Percentiles rank a stretch among this genome's conserved stretches.
Conservation (phyloP, 2,888 invertebrate genomes). For the Phengaris arion region DNA sequence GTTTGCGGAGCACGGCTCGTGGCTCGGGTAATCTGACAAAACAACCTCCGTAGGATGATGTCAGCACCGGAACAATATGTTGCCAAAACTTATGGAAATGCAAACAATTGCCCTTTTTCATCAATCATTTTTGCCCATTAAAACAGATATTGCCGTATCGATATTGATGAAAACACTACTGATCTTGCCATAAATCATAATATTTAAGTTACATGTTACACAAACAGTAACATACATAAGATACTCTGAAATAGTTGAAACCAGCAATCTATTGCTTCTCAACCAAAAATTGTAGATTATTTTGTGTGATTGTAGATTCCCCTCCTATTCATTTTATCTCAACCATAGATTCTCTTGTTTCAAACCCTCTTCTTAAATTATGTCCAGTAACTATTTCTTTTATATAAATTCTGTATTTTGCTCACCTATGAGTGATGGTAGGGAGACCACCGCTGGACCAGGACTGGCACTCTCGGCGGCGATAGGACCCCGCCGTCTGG, state of each 20-base stretch:
- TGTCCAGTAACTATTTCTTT: neutral
- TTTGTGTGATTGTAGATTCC: no score
- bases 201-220: no score
- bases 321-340: no score
- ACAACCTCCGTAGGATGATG: conserved; percentile 60
- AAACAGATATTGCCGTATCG: neutral
- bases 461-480: conserved; percentile 92
- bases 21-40: conserved; percentile 49
- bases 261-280: no score
- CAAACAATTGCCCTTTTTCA: conserved; percentile 32
- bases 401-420: neutral
- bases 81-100: conserved; percentile 46
- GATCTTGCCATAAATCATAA: neutral
- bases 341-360: no score
- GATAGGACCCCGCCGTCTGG: conserved; percentile 91
- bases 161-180: neutral
- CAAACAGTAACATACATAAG: no score
- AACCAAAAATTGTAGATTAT: no score
- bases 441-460: conserved; percentile 91
- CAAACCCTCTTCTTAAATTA: no score
- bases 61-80: conserved; percentile 52
- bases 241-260: no score
- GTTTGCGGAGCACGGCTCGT: conserved; percentile 52
- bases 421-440: conserved; percentile 89
- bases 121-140: neutral